Evolutionary conservation across 2,888 invertebrate genomes (phyloP), one percentile per base, ranked within the genome.

Genomic region (Malacosoma neustria): DNA sequence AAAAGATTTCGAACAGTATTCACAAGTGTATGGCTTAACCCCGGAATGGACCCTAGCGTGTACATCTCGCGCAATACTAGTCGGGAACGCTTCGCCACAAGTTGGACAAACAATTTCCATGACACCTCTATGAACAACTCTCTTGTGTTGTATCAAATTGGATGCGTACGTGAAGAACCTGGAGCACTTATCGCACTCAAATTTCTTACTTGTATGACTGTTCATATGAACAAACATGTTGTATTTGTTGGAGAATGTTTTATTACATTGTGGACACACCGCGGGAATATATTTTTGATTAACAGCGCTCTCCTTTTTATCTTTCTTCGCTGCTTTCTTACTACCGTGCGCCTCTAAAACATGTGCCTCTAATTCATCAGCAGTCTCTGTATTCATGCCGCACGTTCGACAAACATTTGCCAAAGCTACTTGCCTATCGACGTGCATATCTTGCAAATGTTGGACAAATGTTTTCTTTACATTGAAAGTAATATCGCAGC

Each of bases 81-180:
- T 67, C 0, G 86, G 77, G 47, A 88, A 89, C 2, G 71, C 72
- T 41, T 87, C 87, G 0, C 73, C 73, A 46, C 89, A 89, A 9
- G 57, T 51, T 0, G 61, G 37, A 47, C 89, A 89, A 1, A 61
- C 38, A 49, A 73, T 73, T 0, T 70, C 70, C 37, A 85, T 65
- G 1, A 68, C 51, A 3, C 87, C 74, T 3, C 74, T 72, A 42
- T 89, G 89, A 1, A 64, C 64, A 0, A 62, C 14, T 42, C 70
- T 75, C 40, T 54, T 55, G 49, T 89, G 89, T 11, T 64, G 65
- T 11, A 61, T 72, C 29, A 89, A 58, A 29, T 77, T 82, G 0
- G 82, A 75, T 30, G 57, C 72, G 7, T 67, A 77, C 37, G 70
- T 77, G 54, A 87, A 89, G 0, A 54, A 61, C 35, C 76, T 80